Base-by-base conservation (phyloP, 2,797 vertebrate genomes). In the Lerista edwardsae region DNA sequence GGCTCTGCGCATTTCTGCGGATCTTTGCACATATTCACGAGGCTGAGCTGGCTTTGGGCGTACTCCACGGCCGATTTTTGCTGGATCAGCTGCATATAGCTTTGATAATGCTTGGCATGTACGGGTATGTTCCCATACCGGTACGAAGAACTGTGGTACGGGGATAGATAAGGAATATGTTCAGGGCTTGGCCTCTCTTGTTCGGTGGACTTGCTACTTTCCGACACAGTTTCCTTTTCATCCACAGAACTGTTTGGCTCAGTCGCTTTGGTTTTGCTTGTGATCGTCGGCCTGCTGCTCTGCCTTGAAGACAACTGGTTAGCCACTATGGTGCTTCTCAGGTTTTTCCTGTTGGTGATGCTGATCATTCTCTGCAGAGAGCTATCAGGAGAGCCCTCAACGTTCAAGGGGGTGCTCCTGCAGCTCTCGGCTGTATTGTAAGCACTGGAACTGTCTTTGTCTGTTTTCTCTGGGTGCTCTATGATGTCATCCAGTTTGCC, bases 391-490 rank as follows among this genome's bases (percentile, higher is more conserved):
- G 98, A 99, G 64, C 96, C 96, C 91, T 98, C 98, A 93, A 98
- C 96, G 0, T 97, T 97, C 67, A 99, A 93, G 0, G 98, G 98
- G 0, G 98, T 98, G 91, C 98, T 99, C 80, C 98, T 96, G 62
- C 98, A 98, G 91, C 98, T 99, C 93, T 99, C 98, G 0, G 98
- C 98, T 0, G 98, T 99, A 93, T 99, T 99, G 89, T 99, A 99
- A 51, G 98, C 98, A 12, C 98, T 99, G 47, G 98, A 99, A 88
- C 97, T 99, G 95, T 99, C 98, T 90, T 99, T 99, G 95, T 99
- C 98, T 0, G 98, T 99, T 93, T 98, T 98, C 89, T 98, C 98
- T 14, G 97, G 97, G 72, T 97, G 97, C 87, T 98, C 98, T 1
- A 97, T 95, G 80, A 97, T 97, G 84, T 98, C 97, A 8, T 95